Conservation (phyloP, 2,113 vertebrate genomes). For the Xenopus laevis region DNA sequence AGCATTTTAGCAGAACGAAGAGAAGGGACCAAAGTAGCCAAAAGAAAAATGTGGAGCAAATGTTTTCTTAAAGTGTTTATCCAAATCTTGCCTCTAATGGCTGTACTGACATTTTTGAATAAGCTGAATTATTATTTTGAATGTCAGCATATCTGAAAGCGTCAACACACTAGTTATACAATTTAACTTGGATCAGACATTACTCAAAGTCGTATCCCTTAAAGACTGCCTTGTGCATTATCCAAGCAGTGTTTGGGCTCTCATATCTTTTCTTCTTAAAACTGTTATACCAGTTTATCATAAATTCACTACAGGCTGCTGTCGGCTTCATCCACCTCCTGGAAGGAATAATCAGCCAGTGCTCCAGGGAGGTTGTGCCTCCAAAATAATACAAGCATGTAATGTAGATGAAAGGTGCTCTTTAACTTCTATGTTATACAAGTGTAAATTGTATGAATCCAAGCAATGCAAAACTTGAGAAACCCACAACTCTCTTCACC, state of each 20-base stretch:
- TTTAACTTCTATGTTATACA: background rate
- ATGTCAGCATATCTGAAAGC: conserved; percentile 17
- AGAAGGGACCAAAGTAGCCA: too few relatives aligned
- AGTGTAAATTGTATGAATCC: background rate
- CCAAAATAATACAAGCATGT: background rate
- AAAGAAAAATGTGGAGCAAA: too few relatives aligned
- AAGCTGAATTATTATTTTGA: conserved; percentile 20
- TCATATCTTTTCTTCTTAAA: background rate
- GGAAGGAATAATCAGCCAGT: background rate
- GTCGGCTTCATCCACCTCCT: background rate
- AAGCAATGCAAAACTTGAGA: too few relatives aligned
- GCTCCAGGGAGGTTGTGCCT: background rate
- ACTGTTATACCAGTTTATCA: conserved; percentile 1
- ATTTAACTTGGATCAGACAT: conserved; percentile 13
- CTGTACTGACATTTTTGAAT: background rate
- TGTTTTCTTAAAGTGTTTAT: background rate
- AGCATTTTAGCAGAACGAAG: too few relatives aligned
- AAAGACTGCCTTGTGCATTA: background rate
- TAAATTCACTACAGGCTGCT: background rate
- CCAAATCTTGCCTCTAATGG: conserved; percentile 8
- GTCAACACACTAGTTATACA: conserved; percentile 14
- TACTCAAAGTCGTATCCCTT: conserved; percentile 19
- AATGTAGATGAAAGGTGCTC: background rate
- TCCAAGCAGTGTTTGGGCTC: background rate
- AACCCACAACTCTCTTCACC: too few relatives aligned